These are phyloP conservation scores for Ceratothoa steindachneri DNA, from an alignment of 2,888 invertebrate species.

Conservation along the genomic window DNA sequence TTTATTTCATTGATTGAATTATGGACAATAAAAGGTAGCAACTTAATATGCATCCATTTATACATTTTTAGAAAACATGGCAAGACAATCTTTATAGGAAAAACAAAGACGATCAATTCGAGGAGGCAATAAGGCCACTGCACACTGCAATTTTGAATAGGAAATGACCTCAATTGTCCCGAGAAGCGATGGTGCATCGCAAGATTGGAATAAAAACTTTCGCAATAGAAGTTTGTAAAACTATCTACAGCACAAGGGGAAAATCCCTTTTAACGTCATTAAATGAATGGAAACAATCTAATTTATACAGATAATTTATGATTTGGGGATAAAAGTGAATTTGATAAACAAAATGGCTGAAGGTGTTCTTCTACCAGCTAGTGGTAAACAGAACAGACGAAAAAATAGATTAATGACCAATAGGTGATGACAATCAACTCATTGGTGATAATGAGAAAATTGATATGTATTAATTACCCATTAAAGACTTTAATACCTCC, in stretches of 20 bases:
- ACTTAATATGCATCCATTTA: conserved; percentile 3
- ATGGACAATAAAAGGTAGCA: conserved; percentile 1
- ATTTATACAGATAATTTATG: too few relatives aligned
- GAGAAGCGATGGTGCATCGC: neutral
- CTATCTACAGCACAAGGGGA: neutral
- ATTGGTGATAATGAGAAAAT: too few relatives aligned
- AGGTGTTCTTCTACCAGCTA: too few relatives aligned
- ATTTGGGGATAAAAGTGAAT: too few relatives aligned
- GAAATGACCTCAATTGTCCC: neutral
- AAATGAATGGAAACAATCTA: too few relatives aligned
- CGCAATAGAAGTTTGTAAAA: neutral
- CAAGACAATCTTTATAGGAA: neutral
- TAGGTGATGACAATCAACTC: too few relatives aligned
- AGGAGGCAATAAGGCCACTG: neutral
- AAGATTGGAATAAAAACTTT: neutral
- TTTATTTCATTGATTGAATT: neutral
- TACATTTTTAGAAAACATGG: conserved; percentile 6
- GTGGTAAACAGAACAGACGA: too few relatives aligned
- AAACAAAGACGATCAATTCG: neutral
- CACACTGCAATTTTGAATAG: neutral
- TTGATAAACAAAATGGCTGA: neutral
- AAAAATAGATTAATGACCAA: too few relatives aligned
- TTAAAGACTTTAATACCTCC: too few relatives aligned
- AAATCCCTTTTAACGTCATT: neutral
- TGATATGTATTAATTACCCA: too few relatives aligned